Base-by-base conservation (phyloP, 2,797 vertebrate genomes). In the Centropyge bicolor region DNA sequence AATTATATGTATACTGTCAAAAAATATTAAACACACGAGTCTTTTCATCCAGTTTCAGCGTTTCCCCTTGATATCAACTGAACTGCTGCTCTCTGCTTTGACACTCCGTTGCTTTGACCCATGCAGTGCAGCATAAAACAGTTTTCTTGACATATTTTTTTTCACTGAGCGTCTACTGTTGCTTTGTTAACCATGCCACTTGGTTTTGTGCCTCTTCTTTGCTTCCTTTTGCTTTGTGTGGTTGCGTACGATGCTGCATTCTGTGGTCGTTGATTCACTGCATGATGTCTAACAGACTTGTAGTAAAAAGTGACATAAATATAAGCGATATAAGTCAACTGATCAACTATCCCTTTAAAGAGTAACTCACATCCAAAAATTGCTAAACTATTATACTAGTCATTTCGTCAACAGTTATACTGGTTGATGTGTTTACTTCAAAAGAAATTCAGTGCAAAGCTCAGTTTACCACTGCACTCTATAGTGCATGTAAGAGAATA, bases 1-100 rank as follows among this genome's bases (percentile, higher is more conserved):
- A 69, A 40, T 46, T 10, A 22, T 24, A 43, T 61, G 8, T 35
- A 60, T 55, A 52, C 13, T 22, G 43, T 61, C 64, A 67, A 63
- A 60, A 40, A 46, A 40, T 65, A 62, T 56, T 14, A 49, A 52
- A n/a, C 9, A 0, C 4, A 0, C 7, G 0, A 12, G 22, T 22
- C 16, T n/a, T 55, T 38, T 51, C 4, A 41, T 73, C 35, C 11
- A 31, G 38, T 14, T 55, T 52, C 6, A 27, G 31, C 45, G 19
- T 24, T 45, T 8, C 35, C 36, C 49, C 22, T 38, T 49, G 20
- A 46, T 45, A 35, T 19, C 12, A 51, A n/a, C 40, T 22, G 4
- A 55, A 20, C 45, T 19, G 20, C 31, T 65, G 14, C 40, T 46
- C n/a, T 14, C 24, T 24, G 31, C 38, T 70, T 56, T 60, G n/a